phyloP scores from a whole-genome alignment of 1,140 invertebrate genomes.

The Forficula auricularia region DNA sequence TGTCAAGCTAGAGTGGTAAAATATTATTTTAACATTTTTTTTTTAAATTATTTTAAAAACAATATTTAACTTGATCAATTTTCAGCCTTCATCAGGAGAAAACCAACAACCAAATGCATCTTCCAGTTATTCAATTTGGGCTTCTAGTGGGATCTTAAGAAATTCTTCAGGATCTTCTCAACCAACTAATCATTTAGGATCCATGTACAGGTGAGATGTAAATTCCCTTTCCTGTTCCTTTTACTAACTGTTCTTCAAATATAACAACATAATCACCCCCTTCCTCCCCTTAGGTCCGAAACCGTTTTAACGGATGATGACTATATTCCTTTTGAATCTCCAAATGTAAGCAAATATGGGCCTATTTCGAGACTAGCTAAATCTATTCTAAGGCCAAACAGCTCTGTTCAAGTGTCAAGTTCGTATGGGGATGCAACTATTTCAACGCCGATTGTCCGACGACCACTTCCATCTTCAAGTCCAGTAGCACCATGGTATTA shows the following conservation, averaged over 20 bases:
- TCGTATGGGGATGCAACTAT: conserved; percentile 25
- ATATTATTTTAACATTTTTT: neutral
- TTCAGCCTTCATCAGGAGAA: neutral
- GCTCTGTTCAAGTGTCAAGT: conserved; percentile 18
- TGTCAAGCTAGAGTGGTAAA: conserved; percentile 11
- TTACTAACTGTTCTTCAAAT: conserved; percentile 22
- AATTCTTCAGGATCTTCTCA: conserved; percentile 8
- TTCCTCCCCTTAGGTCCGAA: conserved; percentile 29
- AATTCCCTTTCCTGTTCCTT: conserved; percentile 13
- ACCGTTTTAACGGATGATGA: conserved; percentile 47
- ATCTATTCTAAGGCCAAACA: conserved; percentile 22
- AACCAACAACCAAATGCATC: conserved; percentile 13
- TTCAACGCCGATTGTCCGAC: conserved; percentile 24
- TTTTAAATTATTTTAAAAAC: neutral
- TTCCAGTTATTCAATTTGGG: conserved; percentile 26
- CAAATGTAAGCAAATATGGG: conserved; percentile 55
- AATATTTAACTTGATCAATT: neutral
- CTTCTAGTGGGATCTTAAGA: conserved; percentile 20
- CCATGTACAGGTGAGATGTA: too few species aligned
- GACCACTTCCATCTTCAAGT: conserved; percentile 33
- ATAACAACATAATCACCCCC: conserved; percentile 2
- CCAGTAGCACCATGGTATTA: conserved; percentile 35
- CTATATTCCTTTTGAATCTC: conserved; percentile 55
- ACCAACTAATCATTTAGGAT: too few species aligned
- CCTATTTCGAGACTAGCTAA: conserved; percentile 56